A percentile compares a stretch with the other conserved stretches of the same genome.
Conservation (phyloP, 2,888 invertebrate genomes). For the Palloptera scutellata region DNA sequence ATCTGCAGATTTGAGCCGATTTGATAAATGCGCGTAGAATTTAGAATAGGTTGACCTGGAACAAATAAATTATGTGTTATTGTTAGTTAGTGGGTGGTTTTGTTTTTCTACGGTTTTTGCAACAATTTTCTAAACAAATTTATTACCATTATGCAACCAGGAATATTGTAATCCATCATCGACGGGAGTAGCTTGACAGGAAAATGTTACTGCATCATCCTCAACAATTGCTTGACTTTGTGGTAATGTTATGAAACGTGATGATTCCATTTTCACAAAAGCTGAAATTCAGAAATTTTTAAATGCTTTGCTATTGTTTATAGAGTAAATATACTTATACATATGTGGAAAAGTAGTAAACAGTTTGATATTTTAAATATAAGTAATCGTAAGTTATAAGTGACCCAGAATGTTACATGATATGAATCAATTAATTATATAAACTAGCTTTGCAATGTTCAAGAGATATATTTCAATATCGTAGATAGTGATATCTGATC, state of each 20-base stretch:
- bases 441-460: too few species aligned
- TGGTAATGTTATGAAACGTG: constrained; percentile 58
- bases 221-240: constrained; percentile 61
- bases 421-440: too few species aligned
- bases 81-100: neutral
- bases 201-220: constrained; percentile 58
- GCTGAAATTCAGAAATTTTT: constrained; percentile 35
- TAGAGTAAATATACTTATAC: too few species aligned
- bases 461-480: too few species aligned
- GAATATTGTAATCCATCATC: constrained; percentile 55
- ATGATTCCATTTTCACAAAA: constrained; percentile 45
- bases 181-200: constrained; percentile 56
- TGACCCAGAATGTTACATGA: too few species aligned
- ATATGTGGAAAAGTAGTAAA: too few species aligned
- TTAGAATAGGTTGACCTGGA: constrained; percentile 59
- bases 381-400: too few species aligned
- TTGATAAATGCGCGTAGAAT: constrained; percentile 59
- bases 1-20: constrained; percentile 62
- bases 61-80: constrained; percentile 30
- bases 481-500: too few species aligned
- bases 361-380: too few species aligned
- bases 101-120: neutral
- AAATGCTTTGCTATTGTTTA: too few species aligned
- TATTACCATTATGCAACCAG: constrained; percentile 62
- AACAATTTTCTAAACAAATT: constrained; percentile 13